Evolutionary conservation across 30 jellyfish, hydroid and myxozoan genomes (phyloP).

Genomic region (Rhopilema esculentum): DNA sequence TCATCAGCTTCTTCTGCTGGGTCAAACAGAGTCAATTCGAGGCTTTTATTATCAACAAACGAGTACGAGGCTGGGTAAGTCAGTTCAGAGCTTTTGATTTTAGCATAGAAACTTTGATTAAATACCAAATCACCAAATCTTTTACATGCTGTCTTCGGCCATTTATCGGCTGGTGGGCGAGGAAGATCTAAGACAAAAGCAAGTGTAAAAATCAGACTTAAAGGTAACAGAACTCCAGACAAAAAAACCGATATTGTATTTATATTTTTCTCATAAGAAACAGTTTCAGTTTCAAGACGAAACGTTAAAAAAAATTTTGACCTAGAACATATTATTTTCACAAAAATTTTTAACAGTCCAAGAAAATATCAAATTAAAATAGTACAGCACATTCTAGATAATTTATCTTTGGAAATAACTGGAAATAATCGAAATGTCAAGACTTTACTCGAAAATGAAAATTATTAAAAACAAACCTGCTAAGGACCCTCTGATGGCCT

Average conservation of each 20-base stretch:
- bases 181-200: constrained; percentile 11
- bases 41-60: background rate
- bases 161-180: constrained; percentile 1
- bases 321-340: too few species aligned
- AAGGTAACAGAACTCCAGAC: background rate
- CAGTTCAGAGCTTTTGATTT: background rate
- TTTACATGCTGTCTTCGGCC: constrained; percentile 36
- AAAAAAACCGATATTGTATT: too few species aligned
- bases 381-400: too few species aligned
- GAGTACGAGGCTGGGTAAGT: constrained; percentile 39
- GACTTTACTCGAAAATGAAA: too few species aligned
- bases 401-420: too few species aligned
- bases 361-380: too few species aligned
- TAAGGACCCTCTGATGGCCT: constrained; percentile 55
- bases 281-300: too few species aligned
- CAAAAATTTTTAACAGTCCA: too few species aligned
- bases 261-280: too few species aligned
- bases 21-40: constrained; percentile 26
- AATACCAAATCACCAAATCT: constrained; percentile 9
- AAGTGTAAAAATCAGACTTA: background rate
- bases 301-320: too few species aligned
- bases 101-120: constrained; percentile 11
- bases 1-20: constrained; percentile 11
- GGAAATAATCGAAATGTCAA: too few species aligned
- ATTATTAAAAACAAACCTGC: constrained; percentile 36